Base-by-base conservation (phyloP, 2,888 invertebrate genomes). In the Chironomus tentans region DNA sequence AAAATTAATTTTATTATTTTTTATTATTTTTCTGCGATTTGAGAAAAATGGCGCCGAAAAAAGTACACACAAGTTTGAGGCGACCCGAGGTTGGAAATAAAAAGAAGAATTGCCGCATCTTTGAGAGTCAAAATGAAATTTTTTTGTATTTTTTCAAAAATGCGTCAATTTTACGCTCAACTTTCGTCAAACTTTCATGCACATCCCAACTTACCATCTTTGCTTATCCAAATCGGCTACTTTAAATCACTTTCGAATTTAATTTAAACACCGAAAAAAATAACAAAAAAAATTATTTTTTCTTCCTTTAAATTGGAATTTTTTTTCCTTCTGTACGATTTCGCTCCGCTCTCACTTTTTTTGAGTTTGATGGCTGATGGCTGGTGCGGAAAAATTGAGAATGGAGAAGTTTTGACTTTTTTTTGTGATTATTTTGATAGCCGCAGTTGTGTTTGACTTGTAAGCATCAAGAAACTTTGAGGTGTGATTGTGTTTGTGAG, bases 71-170 rank as follows among this genome's bases (percentile, higher is more conserved):
- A 70, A 22, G 15, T 28, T 47, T 79, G 83, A 10, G 85, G 83
- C 82, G 79, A 85, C 85, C 85, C 85, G 79, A 80, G 82, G 79
- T 85, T 85, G 77, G 75, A 62, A 21, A 68, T 78, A 77, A 28
- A 61, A 15, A 15, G 18, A 12, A 70, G 70, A 21, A 38, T 70
- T 48, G 73, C 28, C 28, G 62, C 56, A 50, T 72, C 62, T 50
- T 48, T 18, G 21, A 18, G 47, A 18, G 21, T 70, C 24, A 18
- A 48, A 38, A 3, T 2, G 22, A 24, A 38, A 10, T 2, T 2
- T 38, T 38, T 38, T 7, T 38, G 38, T 38, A 38, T 38, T 38
- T 38, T 38, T 38, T 38, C 38, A 38, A 38, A 38, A 10, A 38
- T 38, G 38, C 38, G 38, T 38, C 38, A 38, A 38, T 38, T 38